These are phyloP conservation scores for Tetrapedia diversipes DNA, from an alignment of 2,888 invertebrate species.

Conservation along the genomic window DNA sequence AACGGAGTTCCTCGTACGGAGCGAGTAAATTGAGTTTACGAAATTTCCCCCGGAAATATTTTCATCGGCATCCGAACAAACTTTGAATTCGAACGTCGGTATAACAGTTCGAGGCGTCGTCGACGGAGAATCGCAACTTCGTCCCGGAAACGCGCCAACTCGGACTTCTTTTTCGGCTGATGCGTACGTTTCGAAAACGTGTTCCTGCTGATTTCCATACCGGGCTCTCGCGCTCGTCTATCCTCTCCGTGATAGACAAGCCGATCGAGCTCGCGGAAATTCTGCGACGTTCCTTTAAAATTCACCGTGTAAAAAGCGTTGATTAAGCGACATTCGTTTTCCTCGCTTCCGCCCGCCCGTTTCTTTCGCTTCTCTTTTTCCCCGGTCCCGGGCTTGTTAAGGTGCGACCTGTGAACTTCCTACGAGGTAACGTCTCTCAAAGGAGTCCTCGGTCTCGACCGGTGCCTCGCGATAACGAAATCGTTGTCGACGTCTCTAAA, in stretches of 20 bases:
- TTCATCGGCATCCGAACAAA: no score
- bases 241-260: neutral
- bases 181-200: constrained; percentile 1
- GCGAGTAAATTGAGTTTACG: neutral
- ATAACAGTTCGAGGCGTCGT: neutral
- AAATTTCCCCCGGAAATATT: no score
- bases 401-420: constrained; percentile 36
- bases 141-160: neutral
- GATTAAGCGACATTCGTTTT: constrained; percentile 54
- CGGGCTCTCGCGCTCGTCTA: neutral
- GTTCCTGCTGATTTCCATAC: constrained; percentile 27
- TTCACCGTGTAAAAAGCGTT: constrained; percentile 49
- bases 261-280: constrained; percentile 6
- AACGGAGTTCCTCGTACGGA: neutral
- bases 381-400: constrained; percentile 52
- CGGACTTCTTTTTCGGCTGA: neutral
- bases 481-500: constrained; percentile 25
- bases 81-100: neutral
- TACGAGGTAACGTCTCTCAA: constrained; percentile 49
- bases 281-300: constrained; percentile 34
- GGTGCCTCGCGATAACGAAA: constrained; percentile 53
- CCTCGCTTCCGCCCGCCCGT: neutral
- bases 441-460: constrained; percentile 35
- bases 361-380: constrained; percentile 3
- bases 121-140: neutral